Conservation (phyloP, 2,797 vertebrate genomes). For the Staurois parvus region DNA sequence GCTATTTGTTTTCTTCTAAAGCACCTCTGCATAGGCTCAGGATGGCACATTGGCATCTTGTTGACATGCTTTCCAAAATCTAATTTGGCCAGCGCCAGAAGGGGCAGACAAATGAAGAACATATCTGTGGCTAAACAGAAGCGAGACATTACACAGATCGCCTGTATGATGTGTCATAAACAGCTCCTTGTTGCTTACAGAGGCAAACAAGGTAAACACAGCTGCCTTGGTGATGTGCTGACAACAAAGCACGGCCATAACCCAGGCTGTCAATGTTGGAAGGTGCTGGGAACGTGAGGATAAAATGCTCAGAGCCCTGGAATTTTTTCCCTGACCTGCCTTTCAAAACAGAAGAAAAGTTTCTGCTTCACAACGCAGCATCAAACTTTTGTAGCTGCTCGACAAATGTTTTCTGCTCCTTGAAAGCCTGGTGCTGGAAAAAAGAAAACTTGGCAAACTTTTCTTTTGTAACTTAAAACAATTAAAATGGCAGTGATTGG, state of each 20-base stretch:
- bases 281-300: constrained; percentile 17
- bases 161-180: constrained; percentile 16
- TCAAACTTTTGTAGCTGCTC: background rate
- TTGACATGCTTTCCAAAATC: background rate
- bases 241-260: constrained; percentile 33
- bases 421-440: too few relatives aligned
- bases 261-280: constrained; percentile 1
- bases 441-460: background rate
- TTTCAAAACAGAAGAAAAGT: background rate
- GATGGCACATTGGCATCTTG: background rate
- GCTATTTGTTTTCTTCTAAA: background rate
- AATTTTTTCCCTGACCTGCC: constrained; percentile 14
- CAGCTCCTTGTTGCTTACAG: constrained; percentile 13
- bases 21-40: background rate
- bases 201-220: constrained; percentile 12
- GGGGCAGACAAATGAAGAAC: background rate
- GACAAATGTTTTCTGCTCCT: too few relatives aligned
- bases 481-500: background rate
- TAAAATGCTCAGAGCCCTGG: constrained; percentile 3
- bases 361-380: background rate
- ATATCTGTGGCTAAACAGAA: constrained; percentile 1
- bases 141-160: background rate
- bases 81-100: constrained; percentile 14
- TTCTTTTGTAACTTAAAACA: background rate
- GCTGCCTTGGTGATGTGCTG: constrained; percentile 43